Evolutionary conservation across 30 jellyfish, hydroid and myxozoan species (phyloP), one percentile per base, ranked within the genome.

Genomic region (Chrysaora quinquecirrha): DNA sequence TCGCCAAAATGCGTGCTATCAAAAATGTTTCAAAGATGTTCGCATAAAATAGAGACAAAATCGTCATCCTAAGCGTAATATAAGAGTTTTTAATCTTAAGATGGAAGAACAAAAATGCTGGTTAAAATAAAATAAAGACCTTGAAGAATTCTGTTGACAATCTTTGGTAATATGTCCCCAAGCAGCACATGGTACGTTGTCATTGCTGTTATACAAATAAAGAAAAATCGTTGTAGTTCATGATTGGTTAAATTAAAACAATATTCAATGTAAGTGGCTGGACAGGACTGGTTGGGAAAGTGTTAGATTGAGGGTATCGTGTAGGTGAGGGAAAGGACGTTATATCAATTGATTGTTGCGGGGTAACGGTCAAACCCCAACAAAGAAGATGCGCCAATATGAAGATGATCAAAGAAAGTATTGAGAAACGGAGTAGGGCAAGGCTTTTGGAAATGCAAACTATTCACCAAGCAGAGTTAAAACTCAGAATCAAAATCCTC

Each of bases 131-230:
- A 38, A 38, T 38, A 14, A 14, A 38, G 56, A 82, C 92, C 58
- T 12, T 19, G 21, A 9, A 82, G 32, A 11, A 82, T 49, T 34
- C 92, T 82, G 6, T 82, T 82, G 30, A 71, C 11, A 12, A 82
- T 27, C 47, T 82, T 82, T 1, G 92, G 92, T 16, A 82, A 30
- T 19, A 82, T 68, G 32, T 82, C 92, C 3, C 85, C 92, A 0
- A 82, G 64, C 22, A 82, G 48, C 24, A 73, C 92, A 58, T 82
- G 92, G 48, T 82, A 82, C 22, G 73, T 72, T 11, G 85, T 52
- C 83, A 82, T 35, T 35, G 73, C 92, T 82, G 66, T 2, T 10
- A n/a, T 3, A 56, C 22, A 56, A 56, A 56, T 3, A 3, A 6
- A 38, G 11, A 38, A 38, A 38, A 38, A 3, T 38, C 54, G n/a